These are phyloP conservation scores for Parotocinclus haroldoi DNA, from an alignment of 2,797 vertebrate genomes.

Conservation along the genomic window DNA sequence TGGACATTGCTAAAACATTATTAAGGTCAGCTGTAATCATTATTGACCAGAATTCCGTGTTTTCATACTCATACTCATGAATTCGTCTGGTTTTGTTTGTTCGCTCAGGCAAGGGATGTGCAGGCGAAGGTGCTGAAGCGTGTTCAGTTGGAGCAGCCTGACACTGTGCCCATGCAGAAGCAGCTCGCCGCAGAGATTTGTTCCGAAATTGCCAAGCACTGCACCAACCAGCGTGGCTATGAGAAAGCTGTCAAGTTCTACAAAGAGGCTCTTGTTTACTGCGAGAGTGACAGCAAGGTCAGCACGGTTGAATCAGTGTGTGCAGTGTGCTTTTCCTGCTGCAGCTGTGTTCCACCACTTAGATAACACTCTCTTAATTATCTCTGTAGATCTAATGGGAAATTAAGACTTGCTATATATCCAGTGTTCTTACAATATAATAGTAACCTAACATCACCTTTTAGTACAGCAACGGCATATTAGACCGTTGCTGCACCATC, in stretches of 20 bases:
- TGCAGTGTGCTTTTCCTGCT: constrained; percentile 63
- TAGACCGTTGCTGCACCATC: no score
- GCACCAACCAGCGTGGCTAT: constrained; percentile 86
- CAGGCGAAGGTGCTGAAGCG: constrained; percentile 92
- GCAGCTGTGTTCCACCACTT: constrained; percentile 67
- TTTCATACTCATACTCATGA: no score
- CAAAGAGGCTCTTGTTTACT: constrained; percentile 98
- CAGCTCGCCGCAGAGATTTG: constrained; percentile 93
- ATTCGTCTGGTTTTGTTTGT: neutral
- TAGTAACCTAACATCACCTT: no score
- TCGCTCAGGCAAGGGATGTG: constrained; percentile 83
- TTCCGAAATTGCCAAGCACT: constrained; percentile 92
- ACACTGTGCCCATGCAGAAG: constrained; percentile 85
- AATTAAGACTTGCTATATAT: neutral
- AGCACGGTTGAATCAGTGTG: constrained; percentile 66
- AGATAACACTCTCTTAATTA: constrained; percentile 18
- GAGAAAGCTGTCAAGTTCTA: constrained; percentile 97
- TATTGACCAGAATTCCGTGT: neutral
- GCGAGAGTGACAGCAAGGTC: constrained; percentile 95
- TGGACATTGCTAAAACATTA: neutral
- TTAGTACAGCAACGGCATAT: no score
- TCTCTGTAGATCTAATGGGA: constrained; percentile 4
- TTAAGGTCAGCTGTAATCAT: no score
- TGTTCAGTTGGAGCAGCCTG: constrained; percentile 88
- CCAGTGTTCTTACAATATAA: no score